These are phyloP conservation scores for Eidolon helvum DNA, from an alignment of 2,113 vertebrate species.

Conservation along the genomic window DNA sequence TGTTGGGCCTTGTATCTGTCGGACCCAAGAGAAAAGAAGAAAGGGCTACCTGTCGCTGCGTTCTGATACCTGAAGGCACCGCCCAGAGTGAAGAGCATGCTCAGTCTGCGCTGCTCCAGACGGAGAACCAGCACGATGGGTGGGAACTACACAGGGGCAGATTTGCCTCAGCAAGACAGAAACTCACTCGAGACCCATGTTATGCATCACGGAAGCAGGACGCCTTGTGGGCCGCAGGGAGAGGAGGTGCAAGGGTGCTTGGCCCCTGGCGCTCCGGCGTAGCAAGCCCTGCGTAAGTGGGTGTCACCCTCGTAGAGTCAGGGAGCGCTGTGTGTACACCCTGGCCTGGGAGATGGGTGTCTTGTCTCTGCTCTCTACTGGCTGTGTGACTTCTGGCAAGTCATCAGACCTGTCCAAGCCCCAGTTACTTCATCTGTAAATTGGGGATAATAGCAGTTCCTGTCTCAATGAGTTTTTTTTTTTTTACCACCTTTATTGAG, in stretches of 20 bases:
- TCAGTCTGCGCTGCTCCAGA: background rate
- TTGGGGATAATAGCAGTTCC: background rate
- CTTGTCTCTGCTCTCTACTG: background rate
- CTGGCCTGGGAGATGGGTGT: fast-evolving
- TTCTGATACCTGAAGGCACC: background rate
- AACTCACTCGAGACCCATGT: background rate
- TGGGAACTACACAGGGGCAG: background rate
- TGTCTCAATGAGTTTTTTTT: background rate
- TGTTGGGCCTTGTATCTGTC: background rate
- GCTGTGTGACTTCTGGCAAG: background rate
- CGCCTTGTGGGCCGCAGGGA: background rate
- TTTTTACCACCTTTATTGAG: background rate
- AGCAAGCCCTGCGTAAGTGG: fast-evolving
- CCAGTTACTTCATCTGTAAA: background rate
- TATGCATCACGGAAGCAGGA: background rate
- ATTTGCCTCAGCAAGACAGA: background rate
- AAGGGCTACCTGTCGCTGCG: background rate
- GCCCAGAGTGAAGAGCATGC: background rate
- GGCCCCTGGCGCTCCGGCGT: fast-evolving
- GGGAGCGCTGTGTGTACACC: background rate
- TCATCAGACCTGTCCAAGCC: background rate
- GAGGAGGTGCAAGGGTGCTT: background rate
- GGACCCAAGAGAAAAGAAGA: background rate
- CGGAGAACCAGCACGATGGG: background rate
- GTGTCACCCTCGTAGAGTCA: background rate